Percentiles rank a stretch among this genome's conserved stretches.
Conservation (phyloP, 2,797 vertebrate species). For the Mustela erminea region DNA sequence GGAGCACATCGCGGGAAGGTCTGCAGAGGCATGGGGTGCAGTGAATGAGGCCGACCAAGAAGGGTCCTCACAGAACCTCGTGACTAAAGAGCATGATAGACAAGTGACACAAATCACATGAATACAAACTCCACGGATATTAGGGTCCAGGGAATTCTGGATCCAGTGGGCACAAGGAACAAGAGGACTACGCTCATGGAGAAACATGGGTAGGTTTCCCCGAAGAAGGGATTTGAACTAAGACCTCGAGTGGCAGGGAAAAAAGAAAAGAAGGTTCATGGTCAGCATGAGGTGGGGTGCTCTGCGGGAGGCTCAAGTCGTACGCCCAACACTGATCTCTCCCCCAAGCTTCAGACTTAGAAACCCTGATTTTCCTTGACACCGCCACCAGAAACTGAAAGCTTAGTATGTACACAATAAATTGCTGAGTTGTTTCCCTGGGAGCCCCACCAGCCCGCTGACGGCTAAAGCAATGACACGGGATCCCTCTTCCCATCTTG, state of each 20-base stretch:
- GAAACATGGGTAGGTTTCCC: no score
- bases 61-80: no score
- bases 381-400: neutral
- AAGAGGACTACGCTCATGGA: neutral
- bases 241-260: neutral
- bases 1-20: fast-evolving
- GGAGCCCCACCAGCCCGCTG: neutral
- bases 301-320: neutral
- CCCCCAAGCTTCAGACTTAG: no score
- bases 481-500: no score
- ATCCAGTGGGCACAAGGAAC: fast-evolving
- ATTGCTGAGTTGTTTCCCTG: neutral
- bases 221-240: no score
- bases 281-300: fast-evolving
- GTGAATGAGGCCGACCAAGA: fast-evolving
- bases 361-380: neutral
- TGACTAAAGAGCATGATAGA: no score
- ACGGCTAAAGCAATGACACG: fast-evolving
- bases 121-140: no score
- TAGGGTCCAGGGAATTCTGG: neutral
- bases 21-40: neutral
- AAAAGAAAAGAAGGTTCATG: no score
- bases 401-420: neutral
- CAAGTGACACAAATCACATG: fast-evolving
- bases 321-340: neutral